Base-by-base conservation (phyloP, 2,113 vertebrate species). In the Zosterops borbonicus region DNA sequence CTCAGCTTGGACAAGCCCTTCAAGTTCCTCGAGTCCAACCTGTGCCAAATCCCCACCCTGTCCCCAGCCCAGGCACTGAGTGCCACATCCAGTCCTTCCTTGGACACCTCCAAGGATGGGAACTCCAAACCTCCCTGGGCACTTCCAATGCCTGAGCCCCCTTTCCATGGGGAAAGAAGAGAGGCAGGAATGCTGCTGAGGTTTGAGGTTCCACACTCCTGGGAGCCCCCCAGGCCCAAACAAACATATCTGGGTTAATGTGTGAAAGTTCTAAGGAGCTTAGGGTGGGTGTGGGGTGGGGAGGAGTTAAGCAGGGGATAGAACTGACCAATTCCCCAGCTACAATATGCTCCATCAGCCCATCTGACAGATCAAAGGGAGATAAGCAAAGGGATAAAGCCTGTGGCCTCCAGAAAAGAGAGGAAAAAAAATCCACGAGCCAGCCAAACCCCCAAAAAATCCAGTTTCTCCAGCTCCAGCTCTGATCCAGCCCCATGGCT, bases 261-360 rank as follows among this genome's bases (percentile, higher is more conserved):
- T 89, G 89, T 87, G 95, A 92, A 91, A 96, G 93, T 91, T 89
- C 6, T 94, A 91, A 94, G 91, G 46, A 96, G 94, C 87, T 96
- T 96, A 91, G 11, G 23, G 15, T 0, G 14, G 71, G 42, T 55
- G 67, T 1, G 22, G 90, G 67, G 35, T 46, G 74, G 67, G 37
- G 71, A 71, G 73, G 58, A 79, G 85, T 64, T 95, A 69, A 91
- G 92, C 60, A 82, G 79, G 65, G 89, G 92, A 95, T 62, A 91
- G 83, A 95, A 84, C 63, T 20, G 73, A 95, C 73, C 84, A 55
- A 87, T 94, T 91, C 75, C 94, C 28, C 9, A 89, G 68, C 56
- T 27, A 15, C 77, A 89, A 60, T 89, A 69, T 87, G 94, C 79
- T 94, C 88, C 83, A 58, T 7, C 55, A 58, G 80, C 60, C 71